Evolutionary conservation across 2,113 vertebrate genomes (phyloP).

Genomic region (Cacatua alba): DNA sequence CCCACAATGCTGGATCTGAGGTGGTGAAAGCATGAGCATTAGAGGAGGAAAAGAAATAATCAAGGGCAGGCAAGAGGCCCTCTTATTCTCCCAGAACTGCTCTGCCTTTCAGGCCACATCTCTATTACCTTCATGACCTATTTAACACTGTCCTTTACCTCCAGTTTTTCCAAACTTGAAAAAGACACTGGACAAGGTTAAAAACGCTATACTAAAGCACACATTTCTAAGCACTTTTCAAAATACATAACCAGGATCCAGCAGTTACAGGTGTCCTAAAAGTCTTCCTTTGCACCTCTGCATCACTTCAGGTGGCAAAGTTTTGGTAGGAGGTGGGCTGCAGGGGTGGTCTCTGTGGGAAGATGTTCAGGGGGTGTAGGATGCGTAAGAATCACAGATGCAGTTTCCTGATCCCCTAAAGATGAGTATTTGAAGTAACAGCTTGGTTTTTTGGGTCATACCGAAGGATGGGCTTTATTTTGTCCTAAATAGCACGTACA

Average conservation of each 20-base stretch:
- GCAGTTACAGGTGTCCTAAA: not conserved
- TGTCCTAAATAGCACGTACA: not conserved
- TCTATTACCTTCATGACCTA: not conserved
- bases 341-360: not conserved
- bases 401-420: not conserved
- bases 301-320: accelerated
- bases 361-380: not conserved
- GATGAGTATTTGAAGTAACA: not conserved
- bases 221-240: not conserved
- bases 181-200: not conserved
- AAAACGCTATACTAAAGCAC: not conserved
- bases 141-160: not conserved
- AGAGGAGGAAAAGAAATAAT: not conserved
- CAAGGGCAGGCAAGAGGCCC: not conserved
- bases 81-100: not conserved
- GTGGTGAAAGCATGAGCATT: not conserved
- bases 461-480: not conserved
- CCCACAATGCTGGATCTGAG: not conserved
- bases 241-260: not conserved
- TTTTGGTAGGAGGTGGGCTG: not conserved
- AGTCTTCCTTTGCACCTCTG: not conserved
- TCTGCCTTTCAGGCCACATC: not conserved
- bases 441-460: not conserved
- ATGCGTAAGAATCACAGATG: not conserved
- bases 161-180: not conserved